Conservation (phyloP, 2,888 invertebrate species). For the Epiblema foenella region DNA sequence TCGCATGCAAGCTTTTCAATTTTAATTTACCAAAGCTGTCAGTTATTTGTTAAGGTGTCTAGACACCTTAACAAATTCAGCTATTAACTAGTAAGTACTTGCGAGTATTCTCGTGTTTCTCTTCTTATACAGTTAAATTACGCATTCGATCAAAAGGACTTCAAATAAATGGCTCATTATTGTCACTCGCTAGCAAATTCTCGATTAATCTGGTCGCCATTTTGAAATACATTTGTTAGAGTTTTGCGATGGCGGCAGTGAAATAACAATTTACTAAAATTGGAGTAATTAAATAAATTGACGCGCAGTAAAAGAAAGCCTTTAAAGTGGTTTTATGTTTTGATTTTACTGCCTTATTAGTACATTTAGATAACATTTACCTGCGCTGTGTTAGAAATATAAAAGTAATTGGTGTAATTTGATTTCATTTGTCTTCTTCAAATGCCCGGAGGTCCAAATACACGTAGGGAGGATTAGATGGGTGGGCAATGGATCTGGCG, state of each 20-base stretch:
- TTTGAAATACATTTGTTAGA: conserved; percentile 2
- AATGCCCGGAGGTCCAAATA: neutral
- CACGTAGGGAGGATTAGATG: neutral
- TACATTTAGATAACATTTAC: conserved; percentile 16
- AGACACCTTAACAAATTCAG: no score
- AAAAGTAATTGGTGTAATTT: neutral
- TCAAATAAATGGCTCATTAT: neutral
- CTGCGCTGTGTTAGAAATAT: neutral
- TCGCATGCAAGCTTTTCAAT: no score
- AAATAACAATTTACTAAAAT: conserved; percentile 45
- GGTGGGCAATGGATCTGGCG: neutral
- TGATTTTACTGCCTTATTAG: conserved; percentile 27
- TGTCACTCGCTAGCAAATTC: neutral
- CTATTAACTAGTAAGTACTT: no score
- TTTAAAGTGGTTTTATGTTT: conserved; percentile 47
- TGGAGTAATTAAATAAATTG: conserved; percentile 51
- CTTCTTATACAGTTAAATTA: no score
- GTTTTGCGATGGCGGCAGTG: conserved; percentile 12
- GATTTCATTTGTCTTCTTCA: neutral
- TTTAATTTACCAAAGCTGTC: no score
- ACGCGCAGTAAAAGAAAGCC: conserved; percentile 48
- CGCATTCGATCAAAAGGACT: no score
- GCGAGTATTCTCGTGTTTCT: no score
- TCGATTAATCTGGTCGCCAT: neutral
- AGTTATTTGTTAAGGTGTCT: no score